These are phyloP conservation scores for Chrysocyon brachyurus DNA, from an alignment of 2,797 vertebrate genomes.

Conservation along the genomic window DNA sequence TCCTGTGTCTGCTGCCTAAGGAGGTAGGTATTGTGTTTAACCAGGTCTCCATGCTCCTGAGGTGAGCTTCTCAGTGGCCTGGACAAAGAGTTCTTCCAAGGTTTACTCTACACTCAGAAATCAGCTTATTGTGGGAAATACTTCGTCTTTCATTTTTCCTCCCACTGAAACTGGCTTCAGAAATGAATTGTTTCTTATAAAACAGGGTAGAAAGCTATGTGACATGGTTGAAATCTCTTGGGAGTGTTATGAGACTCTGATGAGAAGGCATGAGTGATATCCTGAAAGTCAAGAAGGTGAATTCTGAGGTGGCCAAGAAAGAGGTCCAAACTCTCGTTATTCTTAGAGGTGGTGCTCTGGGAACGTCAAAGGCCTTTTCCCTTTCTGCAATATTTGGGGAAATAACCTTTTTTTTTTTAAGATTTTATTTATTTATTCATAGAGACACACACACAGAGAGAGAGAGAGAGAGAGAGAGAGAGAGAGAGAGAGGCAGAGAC, in stretches of 20 bases:
- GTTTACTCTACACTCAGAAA: neutral
- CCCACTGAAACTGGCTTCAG: neutral
- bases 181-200: slow-evolving; percentile 53
- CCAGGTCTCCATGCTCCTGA: neutral
- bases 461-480: no score
- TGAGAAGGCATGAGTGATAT: neutral
- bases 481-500: no score
- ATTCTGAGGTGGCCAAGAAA: neutral
- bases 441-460: no score
- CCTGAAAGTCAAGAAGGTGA: neutral
- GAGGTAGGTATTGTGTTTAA: slow-evolving; percentile 88
- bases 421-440: no score
- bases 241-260: neutral
- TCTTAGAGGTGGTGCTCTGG: neutral
- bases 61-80: neutral
- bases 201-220: neutral
- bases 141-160: neutral
- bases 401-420: neutral
- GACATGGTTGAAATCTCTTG: neutral
- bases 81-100: neutral
- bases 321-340: neutral
- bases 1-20: slow-evolving; percentile 90
- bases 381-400: neutral
- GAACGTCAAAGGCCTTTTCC: neutral
- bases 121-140: neutral